phyloP scores from a whole-genome alignment of 2,797 vertebrate species.

The Fistularia tabacaria region DNA sequence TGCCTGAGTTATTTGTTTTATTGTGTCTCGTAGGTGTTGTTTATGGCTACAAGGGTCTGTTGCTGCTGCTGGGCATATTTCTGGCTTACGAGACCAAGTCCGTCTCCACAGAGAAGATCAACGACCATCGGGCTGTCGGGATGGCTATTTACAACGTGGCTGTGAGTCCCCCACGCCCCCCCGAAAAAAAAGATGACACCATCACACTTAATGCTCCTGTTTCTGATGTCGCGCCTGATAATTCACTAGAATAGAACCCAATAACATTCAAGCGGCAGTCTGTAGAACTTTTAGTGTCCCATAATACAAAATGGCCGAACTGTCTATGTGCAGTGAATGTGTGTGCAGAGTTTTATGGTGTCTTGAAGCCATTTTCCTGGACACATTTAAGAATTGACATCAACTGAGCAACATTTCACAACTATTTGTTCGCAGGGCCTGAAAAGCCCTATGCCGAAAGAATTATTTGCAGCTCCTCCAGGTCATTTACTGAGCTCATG shows the following conservation, averaged over 20 bases:
- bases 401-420: slow-evolving; percentile 12
- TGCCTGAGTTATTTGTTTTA: too few relatives aligned
- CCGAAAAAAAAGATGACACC: slow-evolving; percentile 14
- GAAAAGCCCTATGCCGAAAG: slow-evolving; percentile 11
- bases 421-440: slow-evolving; percentile 1
- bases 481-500: slow-evolving; percentile 26
- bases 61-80: slow-evolving; percentile 90
- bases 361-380: neutral
- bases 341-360: neutral
- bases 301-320: slow-evolving; percentile 1
- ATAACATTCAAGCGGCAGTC: slow-evolving; percentile 16
- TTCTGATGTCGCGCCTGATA: slow-evolving; percentile 10
- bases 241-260: slow-evolving; percentile 1
- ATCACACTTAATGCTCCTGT: too few relatives aligned
- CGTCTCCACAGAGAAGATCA: slow-evolving; percentile 95
- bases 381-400: slow-evolving; percentile 2
- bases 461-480: slow-evolving; percentile 3
- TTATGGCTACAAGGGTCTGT: slow-evolving; percentile 90
- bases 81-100: slow-evolving; percentile 95
- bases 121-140: slow-evolving; percentile 92
- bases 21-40: slow-evolving; percentile 78
- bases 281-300: slow-evolving; percentile 22
- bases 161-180: slow-evolving; percentile 69
- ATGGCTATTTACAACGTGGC: slow-evolving; percentile 98
- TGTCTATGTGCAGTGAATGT: slow-evolving; percentile 22